Percentiles rank a stretch among this genome's conserved stretches.
These are phyloP conservation scores for Rhagonycha fulva DNA, from an alignment of 2,888 invertebrate genomes.

Conservation along the genomic window DNA sequence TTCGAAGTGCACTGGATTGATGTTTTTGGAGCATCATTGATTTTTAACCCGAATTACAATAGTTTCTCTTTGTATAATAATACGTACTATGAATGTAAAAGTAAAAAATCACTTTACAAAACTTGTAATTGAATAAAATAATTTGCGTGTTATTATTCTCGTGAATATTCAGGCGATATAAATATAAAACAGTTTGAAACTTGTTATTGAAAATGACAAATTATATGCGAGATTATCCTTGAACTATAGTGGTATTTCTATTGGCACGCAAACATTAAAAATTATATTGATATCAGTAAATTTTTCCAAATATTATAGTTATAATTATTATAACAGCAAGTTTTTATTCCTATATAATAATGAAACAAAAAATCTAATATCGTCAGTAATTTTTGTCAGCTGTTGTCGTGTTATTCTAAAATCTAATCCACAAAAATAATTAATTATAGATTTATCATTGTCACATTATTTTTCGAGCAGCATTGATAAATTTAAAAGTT, in stretches of 20 bases:
- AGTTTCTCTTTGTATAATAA: too few relatives aligned
- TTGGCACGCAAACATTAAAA: neutral
- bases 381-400: neutral
- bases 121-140: neutral
- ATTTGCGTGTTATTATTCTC: neutral
- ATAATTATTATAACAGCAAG: neutral
- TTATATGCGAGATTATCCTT: neutral
- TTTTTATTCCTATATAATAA: neutral
- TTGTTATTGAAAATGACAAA: neutral
- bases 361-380: neutral
- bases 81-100: neutral
- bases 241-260: neutral
- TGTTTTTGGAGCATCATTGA: too few relatives aligned
- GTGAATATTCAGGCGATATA: neutral
- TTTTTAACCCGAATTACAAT: too few relatives aligned
- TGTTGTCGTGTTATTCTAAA: neutral
- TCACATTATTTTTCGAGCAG: neutral
- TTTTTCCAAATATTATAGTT: neutral
- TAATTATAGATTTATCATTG: neutral
- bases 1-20: too few relatives aligned
- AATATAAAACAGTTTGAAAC: neutral
- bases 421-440: neutral
- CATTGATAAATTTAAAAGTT: neutral
- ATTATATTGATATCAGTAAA: neutral
- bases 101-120: neutral